Base-by-base conservation (phyloP, 2,113 vertebrate species). In the Trogon surrucura region DNA sequence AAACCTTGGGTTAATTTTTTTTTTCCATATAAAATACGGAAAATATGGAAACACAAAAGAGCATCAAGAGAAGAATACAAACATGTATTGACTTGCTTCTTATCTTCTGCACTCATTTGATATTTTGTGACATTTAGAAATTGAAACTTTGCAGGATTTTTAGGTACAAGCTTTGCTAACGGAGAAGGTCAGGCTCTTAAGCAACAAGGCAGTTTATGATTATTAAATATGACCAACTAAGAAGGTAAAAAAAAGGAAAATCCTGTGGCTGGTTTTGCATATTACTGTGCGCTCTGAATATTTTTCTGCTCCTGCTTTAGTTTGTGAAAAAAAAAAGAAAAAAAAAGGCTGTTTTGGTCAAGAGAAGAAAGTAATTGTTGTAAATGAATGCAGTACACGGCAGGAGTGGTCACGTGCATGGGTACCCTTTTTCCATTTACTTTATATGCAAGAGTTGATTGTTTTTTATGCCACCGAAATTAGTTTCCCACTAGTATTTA, bases 71-170 rank as follows among this genome's bases (percentile, higher is more conserved):
- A 91, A 72, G 93, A 95, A 96, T 89, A 95, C 54, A 97, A 96
- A 97, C 90, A 96, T 93, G 87, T 93, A 97, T 94, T 97, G 91
- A 96, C 71, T 97, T n/a, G 41, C 66, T 95, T 82, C 80, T 97
- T 91, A 74, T 97, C 81, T 96, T 91, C 81, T 64, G 92, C 95
- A 93, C 82, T 92, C 58, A 95, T 78, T 87, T 97, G 91, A 93
- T 97, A 98, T 97, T 97, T 97, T 95, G 41, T 97, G 97, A 97
- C 94, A 97, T 97, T 97, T 97, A 94, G 91, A 93, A 93, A 85
- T 93, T 89, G 93, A 89, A 96, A 97, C 91, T 95, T 97, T 89
- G 91, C 85, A 94, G 70, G 38, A 77, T 93, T 96, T 96, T 91
- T 93, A 88, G 81, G 82, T 80, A 62, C 5, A 17, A 95, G 90